Conservation (phyloP, 2,797 vertebrate species). For the Gadopsis bispinosus region DNA sequence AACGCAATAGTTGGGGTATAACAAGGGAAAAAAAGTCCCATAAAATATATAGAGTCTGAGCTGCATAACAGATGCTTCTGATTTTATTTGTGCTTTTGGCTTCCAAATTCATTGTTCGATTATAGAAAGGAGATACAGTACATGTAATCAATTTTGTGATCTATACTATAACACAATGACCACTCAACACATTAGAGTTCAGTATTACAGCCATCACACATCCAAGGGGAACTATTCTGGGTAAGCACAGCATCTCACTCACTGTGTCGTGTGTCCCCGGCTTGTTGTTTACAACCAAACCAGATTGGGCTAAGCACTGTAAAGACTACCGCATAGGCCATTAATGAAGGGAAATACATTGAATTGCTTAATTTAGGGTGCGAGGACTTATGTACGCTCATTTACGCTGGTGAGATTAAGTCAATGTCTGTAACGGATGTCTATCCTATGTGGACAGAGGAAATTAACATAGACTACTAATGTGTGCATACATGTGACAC, state of each 20-base stretch:
- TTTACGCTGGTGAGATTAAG: conserved; percentile 62
- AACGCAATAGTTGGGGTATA: background rate
- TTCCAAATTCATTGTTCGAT: conserved; percentile 31
- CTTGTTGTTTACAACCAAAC: conserved; percentile 46
- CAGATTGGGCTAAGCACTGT: conserved; percentile 58
- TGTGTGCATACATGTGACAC: conserved; percentile 29
- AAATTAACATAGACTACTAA: conserved; percentile 54
- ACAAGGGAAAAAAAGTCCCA: background rate
- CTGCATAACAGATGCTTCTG: conserved; percentile 20
- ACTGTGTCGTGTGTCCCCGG: background rate
- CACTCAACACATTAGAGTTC: conserved; percentile 6
- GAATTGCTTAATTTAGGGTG: conserved; percentile 49
- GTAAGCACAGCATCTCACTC: conserved; percentile 28
- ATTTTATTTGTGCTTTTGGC: conserved; percentile 17
- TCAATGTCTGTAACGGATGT: conserved; percentile 45
- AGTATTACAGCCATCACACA: conserved; percentile 10
- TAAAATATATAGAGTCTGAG: conserved; percentile 20
- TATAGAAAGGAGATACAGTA: conserved; percentile 1
- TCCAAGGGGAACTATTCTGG: conserved; percentile 9
- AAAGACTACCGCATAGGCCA: conserved; percentile 51
- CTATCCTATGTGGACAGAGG: conserved; percentile 22
- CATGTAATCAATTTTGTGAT: conserved; percentile 10
- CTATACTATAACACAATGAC: background rate
- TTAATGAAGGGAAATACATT: conserved; percentile 37
- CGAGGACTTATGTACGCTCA: conserved; percentile 45